Evolutionary conservation across 2,888 invertebrate genomes (phyloP), one percentile per base, ranked within the genome.

Genomic region (Polyploca ridens): DNA sequence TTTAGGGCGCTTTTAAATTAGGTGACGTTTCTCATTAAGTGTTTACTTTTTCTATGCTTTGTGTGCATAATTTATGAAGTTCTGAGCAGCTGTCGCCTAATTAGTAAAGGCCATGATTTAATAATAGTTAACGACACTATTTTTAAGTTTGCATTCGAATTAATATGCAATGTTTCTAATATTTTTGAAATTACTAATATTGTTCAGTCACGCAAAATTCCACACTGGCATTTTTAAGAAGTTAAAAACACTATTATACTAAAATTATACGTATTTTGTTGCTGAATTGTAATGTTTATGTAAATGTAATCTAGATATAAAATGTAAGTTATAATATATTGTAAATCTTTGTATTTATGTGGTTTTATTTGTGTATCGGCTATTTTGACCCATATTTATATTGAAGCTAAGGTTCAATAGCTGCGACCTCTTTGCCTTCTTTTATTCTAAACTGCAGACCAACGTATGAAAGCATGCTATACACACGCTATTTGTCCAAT

Each of bases 241-340:
- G 14, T 33, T 57, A 38, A 38, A 38, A 38, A 13, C 63, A 58
- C 58, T 75, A 69, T 72, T 66, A 49, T 66, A 69, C 68, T 70
- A 46, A 71, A 76, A 70, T 71, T 75, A 33, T 76, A 73, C 69
- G 59, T 10, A 62, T 5, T 7, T n/a, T 19, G 54, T 19, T 75
- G 66, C 72, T 73, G 68, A 68, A 67, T 67, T 70, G 75, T 69
- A 68, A 70, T 70, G 19, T 71, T 68, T 69, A 65, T 75, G 69
- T 75, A 76, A 75, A 76, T 76, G 73, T 77, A 76, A 76, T 74
- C 68, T 77, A 73, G 70, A 63, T 73, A 69, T 78, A 72, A 76
- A 73, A 79, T 68, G 74, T 79, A 79, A 74, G 76, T 74, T 74
- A 68, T 66, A 68, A 66, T 72, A 68, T 65, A 67, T 63, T 46